phyloP scores from a whole-genome alignment of 2,888 invertebrate species.

The Eurois occulta region DNA sequence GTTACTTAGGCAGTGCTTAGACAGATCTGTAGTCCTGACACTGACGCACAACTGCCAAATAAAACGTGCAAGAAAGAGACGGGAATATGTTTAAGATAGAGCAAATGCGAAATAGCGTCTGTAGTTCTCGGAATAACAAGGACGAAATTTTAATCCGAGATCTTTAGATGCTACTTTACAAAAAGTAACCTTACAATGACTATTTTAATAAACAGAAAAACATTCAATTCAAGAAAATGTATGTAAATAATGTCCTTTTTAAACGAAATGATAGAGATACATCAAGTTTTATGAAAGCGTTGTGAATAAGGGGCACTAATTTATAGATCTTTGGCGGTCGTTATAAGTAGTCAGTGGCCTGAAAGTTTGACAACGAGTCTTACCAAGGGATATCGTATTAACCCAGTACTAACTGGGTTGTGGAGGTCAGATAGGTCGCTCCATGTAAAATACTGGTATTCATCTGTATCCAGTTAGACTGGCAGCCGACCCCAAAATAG shows the following conservation, averaged over 20 bases:
- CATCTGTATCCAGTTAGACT: no score
- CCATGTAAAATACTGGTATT: no score
- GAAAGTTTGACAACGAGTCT: no score
- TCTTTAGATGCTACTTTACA: background rate
- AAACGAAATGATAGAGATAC: slow-evolving; percentile 37
- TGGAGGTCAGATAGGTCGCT: no score
- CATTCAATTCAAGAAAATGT: slow-evolving; percentile 35
- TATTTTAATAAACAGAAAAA: slow-evolving; percentile 23
- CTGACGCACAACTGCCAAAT: background rate
- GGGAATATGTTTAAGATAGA: background rate
- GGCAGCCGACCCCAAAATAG: no score
- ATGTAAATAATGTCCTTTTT: slow-evolving; percentile 55
- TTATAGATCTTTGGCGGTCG: no score
- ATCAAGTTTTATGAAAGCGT: slow-evolving; percentile 48
- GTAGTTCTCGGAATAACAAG: background rate
- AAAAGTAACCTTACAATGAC: background rate
- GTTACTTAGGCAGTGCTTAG: no score
- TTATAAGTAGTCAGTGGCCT: no score
- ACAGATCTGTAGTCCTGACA: background rate
- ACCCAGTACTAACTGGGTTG: no score
- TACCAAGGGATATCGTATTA: no score
- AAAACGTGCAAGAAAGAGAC: background rate
- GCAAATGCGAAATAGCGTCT: background rate
- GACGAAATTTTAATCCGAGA: no score
- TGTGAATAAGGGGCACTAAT: background rate